These are phyloP conservation scores for Helarctos malayanus DNA, from an alignment of 2,797 vertebrate genomes.

Conservation along the genomic window DNA sequence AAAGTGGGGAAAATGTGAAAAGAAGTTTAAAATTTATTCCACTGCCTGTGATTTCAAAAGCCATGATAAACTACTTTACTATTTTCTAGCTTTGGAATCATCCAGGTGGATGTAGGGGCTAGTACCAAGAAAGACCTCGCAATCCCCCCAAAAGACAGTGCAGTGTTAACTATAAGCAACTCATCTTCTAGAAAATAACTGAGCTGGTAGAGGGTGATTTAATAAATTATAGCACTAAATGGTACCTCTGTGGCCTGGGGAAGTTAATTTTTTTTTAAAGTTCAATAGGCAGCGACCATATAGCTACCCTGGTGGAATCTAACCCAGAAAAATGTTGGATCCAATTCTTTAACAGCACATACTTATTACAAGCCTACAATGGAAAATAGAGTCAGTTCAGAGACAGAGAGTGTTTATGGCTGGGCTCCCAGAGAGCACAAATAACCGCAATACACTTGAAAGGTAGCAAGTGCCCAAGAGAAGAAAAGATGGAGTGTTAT, in stretches of 20 bases:
- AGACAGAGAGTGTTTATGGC: not conserved
- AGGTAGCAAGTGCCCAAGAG: not conserved
- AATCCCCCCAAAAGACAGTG: not conserved
- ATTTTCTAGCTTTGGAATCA: not conserved
- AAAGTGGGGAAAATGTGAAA: slow-evolving; percentile 38
- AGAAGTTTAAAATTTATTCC: slow-evolving; percentile 58
- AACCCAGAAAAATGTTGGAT: slow-evolving; percentile 68
- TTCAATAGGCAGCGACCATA: not conserved
- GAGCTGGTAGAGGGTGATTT: not conserved
- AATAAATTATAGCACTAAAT: slow-evolving; percentile 63
- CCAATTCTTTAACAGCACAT: slow-evolving; percentile 50
- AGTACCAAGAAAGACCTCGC: slow-evolving; percentile 17
- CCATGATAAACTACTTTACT: slow-evolving; percentile 41
- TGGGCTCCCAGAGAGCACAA: not conserved
- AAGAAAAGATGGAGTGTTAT: not conserved
- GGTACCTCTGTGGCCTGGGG: not conserved
- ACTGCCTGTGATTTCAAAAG: slow-evolving; percentile 58
- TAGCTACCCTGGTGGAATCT: slow-evolving; percentile 50
- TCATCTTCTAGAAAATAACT: slow-evolving; percentile 45
- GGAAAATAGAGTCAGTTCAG: slow-evolving; percentile 44
- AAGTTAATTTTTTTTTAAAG: slow-evolving; percentile 44
- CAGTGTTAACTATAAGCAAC: not conserved
- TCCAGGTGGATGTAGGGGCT: not conserved
- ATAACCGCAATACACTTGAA: not conserved
- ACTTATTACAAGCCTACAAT: slow-evolving; percentile 62